Base-by-base conservation (phyloP, 2,888 invertebrate genomes). In the Sarcophaga subvicina region DNA sequence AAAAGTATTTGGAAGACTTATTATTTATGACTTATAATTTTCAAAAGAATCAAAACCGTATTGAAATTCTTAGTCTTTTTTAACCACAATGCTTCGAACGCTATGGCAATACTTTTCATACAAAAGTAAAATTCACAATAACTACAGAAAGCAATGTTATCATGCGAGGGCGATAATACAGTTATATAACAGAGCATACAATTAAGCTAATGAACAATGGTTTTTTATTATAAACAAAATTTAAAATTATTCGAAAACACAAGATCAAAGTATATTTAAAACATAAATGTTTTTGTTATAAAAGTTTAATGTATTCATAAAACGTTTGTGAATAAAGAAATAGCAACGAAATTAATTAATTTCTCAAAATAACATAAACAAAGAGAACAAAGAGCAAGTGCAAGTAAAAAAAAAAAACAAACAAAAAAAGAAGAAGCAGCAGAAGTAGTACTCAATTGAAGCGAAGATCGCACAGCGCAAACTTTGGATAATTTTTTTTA, bases 381-480 rank as follows among this genome's bases (percentile, higher is more conserved):
- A 75, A 66, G 54, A 80, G 59, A n/a, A 22, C 45, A 27, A 27
- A 45, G 0, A 60, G 45, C 66, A 8, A 66, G 20, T 47, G 27
- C 66, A 62, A 14, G 4, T 47, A 60, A 76, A 76, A 64, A 73
- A n/a, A 76, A 63, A 67, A 75, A 70, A 63, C 75, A 80, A 76
- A 76, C 22, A 70, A 79, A 54, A 66, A 76, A 54, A 17, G 17
- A 54, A 66, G 17, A 54, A 54, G 2, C 37, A 54, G 54, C 12
- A 54, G 54, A 72, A 66, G 11, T 60, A 25, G 4, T 75, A 49
- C 64, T 71, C 27, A 47, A 73, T 49, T 25, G 4, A 73, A 67
- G 47, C 11, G 71, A 73, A 84, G 83, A 83, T 80, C 83, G 10
- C 20, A 20, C 63, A 70, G 22, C 49, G 60, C 62, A 77, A n/a